Conservation (phyloP, 2,797 vertebrate species). For the Coregonus suidteri region DNA sequence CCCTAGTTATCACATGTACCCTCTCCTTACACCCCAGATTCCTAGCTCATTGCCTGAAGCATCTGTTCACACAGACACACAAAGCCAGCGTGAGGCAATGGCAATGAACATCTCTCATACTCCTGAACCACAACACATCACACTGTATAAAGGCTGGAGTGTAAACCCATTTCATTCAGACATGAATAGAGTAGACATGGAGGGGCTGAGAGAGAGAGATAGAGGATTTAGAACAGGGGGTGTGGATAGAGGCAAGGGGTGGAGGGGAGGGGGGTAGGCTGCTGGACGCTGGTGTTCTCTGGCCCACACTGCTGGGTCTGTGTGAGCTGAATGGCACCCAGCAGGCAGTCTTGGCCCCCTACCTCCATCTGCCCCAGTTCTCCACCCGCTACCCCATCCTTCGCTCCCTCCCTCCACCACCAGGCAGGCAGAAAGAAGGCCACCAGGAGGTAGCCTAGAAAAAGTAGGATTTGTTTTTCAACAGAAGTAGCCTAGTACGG, state of each 20-base stretch:
- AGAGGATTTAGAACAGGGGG: background rate
- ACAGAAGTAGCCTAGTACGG: no score
- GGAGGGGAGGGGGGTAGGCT: background rate
- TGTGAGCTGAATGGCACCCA: constrained; percentile 17
- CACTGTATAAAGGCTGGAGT: background rate
- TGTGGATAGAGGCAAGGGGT: background rate
- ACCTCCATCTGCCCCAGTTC: constrained; percentile 1
- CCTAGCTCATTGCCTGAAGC: background rate
- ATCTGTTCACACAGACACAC: background rate
- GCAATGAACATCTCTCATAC: background rate
- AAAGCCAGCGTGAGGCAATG: background rate
- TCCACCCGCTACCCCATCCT: background rate
- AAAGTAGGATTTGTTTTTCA: no score
- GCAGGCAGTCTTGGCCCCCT: constrained; percentile 7
- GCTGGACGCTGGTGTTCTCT: background rate
- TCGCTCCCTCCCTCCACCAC: background rate
- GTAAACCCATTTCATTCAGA: constrained; percentile 4
- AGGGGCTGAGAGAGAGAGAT: background rate
- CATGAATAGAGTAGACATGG: background rate
- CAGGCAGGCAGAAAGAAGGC: background rate
- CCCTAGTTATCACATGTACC: background rate
- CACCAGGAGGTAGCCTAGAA: background rate
- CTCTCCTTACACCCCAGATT: background rate
- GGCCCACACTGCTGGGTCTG: constrained; percentile 8
- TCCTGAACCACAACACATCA: background rate